These are phyloP conservation scores for Dysidea cf. avara DNA, from an alignment of 37 sponge, comb jelly and placozoan species.

Conservation along the genomic window DNA sequence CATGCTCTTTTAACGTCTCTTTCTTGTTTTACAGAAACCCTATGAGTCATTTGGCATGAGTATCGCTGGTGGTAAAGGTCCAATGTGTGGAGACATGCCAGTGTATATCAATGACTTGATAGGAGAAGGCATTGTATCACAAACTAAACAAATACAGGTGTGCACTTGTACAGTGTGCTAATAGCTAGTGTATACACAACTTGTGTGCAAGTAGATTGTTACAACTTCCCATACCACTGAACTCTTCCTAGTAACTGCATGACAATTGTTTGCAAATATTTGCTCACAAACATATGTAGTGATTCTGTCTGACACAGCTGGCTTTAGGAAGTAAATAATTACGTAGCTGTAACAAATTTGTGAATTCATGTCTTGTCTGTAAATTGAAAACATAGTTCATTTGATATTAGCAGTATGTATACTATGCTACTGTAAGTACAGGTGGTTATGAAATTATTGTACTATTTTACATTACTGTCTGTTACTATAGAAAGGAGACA, in stretches of 20 bases:
- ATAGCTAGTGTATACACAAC: constrained; percentile 6
- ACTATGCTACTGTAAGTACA: background rate
- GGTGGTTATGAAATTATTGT: constrained; percentile 1
- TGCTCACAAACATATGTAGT: too few relatives aligned
- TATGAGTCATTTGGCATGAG: constrained; percentile 83
- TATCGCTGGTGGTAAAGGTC: constrained; percentile 67
- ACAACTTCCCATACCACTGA: background rate
- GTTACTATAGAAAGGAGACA: constrained; percentile 73
- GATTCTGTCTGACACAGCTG: too few relatives aligned
- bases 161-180: constrained; percentile 5
- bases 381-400: too few relatives aligned
- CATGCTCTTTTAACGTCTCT: constrained; percentile 3
- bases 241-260: background rate
- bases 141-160: constrained; percentile 53
- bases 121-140: constrained; percentile 27
- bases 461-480: background rate
- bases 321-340: too few relatives aligned
- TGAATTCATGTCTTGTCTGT: too few relatives aligned
- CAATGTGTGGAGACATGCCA: constrained; percentile 67
- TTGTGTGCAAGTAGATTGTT: background rate
- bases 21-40: constrained; percentile 38
- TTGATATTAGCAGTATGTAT: too few relatives aligned
- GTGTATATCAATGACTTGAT: constrained; percentile 53
- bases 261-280: background rate
- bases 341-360: too few relatives aligned